Conservation (phyloP, 2,113 vertebrate species). For the Anoplopoma fimbria region DNA sequence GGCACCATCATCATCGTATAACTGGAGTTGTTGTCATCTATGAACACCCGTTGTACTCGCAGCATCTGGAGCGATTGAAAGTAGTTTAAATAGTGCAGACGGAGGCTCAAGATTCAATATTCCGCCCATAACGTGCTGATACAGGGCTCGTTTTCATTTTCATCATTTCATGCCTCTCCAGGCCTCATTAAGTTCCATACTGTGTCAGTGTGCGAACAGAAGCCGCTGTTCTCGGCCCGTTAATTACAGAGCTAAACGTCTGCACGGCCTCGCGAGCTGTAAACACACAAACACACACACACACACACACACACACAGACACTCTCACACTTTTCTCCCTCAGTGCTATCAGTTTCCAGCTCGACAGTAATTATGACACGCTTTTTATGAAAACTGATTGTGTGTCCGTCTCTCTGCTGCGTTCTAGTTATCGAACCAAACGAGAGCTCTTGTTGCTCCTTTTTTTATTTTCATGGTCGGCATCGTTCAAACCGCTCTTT, state of each 20-base stretch:
- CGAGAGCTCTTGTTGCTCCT: conserved; percentile 45
- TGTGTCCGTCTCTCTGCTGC: conserved; percentile 6
- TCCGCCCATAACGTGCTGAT: conserved; percentile 43
- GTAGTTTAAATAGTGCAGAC: conserved; percentile 33
- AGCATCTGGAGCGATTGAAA: conserved; percentile 56
- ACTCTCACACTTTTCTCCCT: conserved; percentile 6
- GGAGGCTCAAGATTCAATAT: conserved; percentile 57
- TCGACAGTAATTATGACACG: conserved; percentile 27
- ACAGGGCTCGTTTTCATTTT: conserved; percentile 66
- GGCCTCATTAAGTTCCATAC: conserved; percentile 62
- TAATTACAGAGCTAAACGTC: conserved; percentile 54
- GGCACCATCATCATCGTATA: not conserved
- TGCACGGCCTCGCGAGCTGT: not conserved
- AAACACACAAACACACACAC: conserved; percentile 4
- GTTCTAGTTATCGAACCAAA: conserved; percentile 46
- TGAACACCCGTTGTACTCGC: conserved; percentile 37
- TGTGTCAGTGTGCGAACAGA: no score
- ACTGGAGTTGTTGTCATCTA: conserved; percentile 17
- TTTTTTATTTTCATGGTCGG: conserved; percentile 25
- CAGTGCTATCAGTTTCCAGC: conserved; percentile 9
- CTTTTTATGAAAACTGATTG: conserved; percentile 45
- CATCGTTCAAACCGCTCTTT: conserved; percentile 40
- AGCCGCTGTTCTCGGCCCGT: conserved; percentile 37
- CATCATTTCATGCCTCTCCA: conserved; percentile 65
- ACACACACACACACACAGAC: conserved; percentile 4